Percentiles rank a stretch among this genome's conserved stretches.
These are phyloP conservation scores for Dasyurus viverrinus DNA, from an alignment of 2,113 vertebrate species.

Conservation along the genomic window DNA sequence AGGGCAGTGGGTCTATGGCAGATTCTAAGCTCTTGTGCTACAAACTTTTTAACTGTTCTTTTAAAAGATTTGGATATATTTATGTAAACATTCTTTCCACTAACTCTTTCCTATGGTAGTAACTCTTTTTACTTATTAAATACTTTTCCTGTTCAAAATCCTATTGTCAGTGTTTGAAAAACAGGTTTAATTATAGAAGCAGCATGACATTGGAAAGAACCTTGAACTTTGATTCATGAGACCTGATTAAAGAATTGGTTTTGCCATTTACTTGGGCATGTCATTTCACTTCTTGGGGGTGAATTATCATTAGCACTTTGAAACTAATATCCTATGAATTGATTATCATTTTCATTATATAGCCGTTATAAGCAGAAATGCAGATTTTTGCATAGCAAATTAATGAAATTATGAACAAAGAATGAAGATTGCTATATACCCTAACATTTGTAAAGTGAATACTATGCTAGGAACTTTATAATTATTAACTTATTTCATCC, in stretches of 20 bases:
- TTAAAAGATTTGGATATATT: rapidly evolving
- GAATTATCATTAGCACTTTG: neutral
- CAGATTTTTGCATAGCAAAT: neutral
- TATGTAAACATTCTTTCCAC: neutral
- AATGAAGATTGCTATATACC: neutral
- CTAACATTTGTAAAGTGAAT: neutral
- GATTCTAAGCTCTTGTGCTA: neutral
- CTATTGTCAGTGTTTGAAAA: neutral
- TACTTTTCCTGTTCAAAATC: neutral
- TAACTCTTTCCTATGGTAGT: neutral
- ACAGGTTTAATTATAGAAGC: neutral
- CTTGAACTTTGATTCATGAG: neutral
- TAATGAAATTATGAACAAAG: neutral
- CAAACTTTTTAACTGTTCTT: neutral
- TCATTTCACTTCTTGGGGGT: neutral
- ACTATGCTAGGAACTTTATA: neutral
- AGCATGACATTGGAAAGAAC: neutral
- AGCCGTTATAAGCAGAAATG: neutral
- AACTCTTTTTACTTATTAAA: neutral
- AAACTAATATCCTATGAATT: neutral
- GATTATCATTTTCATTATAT: neutral
- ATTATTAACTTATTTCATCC: neutral
- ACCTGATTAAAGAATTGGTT: neutral
- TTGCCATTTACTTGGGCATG: neutral
- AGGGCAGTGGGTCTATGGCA: neutral